phyloP scores from a whole-genome alignment of 2,888 invertebrate genomes.

The Sclerodermus sp. region DNA sequence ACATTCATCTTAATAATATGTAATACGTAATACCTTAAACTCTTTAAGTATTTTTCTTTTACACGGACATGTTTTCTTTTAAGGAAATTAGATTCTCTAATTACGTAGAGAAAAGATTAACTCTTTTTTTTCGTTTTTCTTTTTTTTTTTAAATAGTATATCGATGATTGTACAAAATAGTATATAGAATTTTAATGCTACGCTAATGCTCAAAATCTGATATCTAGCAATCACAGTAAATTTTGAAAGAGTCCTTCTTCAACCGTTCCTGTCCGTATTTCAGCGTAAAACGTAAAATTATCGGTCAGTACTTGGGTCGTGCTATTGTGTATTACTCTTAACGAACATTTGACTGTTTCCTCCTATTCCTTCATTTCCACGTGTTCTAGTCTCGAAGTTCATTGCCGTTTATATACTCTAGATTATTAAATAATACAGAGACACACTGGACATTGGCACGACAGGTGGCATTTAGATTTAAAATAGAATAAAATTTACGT shows the following conservation, averaged over 20 bases:
- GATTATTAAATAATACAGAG: conserved; percentile 57
- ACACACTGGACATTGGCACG: conserved; percentile 59
- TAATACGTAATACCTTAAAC: no score
- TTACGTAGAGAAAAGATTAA: no score
- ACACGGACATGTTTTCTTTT: no score
- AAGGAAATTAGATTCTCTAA: no score
- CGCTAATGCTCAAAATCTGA: no score
- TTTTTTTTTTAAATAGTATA: no score
- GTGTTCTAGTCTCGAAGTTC: conserved; percentile 15
- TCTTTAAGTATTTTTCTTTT: no score
- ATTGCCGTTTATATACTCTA: conserved; percentile 50
- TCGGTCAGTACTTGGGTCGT: conserved; percentile 33
- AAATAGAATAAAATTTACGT: conserved; percentile 59
- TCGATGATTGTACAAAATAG: no score
- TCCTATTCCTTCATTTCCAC: conserved; percentile 14
- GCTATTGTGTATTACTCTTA: conserved; percentile 28
- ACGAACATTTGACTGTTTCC: conserved; percentile 14
- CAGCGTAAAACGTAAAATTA: conserved; percentile 35
- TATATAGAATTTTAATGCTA: no score
- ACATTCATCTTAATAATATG: no score
- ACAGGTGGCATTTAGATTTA: conserved; percentile 59
- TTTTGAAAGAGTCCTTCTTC: conserved; percentile 7
- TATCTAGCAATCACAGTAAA: no score
- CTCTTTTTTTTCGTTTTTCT: no score
- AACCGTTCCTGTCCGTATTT: conserved; percentile 18